phyloP scores from a whole-genome alignment of 64 coral and sea anemone genomes.

The Actinia equina region DNA sequence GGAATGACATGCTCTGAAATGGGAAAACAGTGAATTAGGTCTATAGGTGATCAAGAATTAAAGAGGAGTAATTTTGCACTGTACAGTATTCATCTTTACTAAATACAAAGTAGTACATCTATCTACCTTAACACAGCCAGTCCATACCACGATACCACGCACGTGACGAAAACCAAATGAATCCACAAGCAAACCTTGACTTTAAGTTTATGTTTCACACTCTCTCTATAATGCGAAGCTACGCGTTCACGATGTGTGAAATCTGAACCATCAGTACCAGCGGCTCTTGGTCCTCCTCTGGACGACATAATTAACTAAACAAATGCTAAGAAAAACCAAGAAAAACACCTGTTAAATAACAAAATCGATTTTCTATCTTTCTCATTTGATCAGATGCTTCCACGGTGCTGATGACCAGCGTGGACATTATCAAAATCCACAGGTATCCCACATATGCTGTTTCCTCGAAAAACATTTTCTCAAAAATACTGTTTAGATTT shows the following conservation, averaged over 20 bases:
- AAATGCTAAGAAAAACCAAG: background rate
- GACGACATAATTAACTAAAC: conserved; percentile 68
- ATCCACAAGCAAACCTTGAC: conserved; percentile 68
- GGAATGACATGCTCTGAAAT: too few species aligned
- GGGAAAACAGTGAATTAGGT: too few species aligned
- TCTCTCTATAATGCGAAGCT: conserved; percentile 89
- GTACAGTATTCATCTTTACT: too few species aligned
- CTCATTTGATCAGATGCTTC: background rate
- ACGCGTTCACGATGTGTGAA: conserved; percentile 93
- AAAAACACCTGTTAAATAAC: background rate
- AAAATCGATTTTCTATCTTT: background rate
- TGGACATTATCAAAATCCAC: background rate
- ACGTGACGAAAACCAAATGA: conserved; percentile 64
- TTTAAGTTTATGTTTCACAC: conserved; percentile 78
- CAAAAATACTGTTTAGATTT: too few species aligned
- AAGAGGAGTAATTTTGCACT: too few species aligned
- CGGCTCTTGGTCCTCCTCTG: conserved; percentile 76
- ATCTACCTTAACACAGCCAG: conserved; percentile 48
- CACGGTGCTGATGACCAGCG: background rate
- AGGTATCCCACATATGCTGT: background rate
- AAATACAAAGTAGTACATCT: background rate
- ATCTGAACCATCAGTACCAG: conserved; percentile 92
- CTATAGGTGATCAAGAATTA: too few species aligned
- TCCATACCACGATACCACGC: conserved; percentile 47
- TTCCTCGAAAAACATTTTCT: too few species aligned